phyloP scores from a whole-genome alignment of 2,113 vertebrate genomes.

The Edolisoma coerulescens region DNA sequence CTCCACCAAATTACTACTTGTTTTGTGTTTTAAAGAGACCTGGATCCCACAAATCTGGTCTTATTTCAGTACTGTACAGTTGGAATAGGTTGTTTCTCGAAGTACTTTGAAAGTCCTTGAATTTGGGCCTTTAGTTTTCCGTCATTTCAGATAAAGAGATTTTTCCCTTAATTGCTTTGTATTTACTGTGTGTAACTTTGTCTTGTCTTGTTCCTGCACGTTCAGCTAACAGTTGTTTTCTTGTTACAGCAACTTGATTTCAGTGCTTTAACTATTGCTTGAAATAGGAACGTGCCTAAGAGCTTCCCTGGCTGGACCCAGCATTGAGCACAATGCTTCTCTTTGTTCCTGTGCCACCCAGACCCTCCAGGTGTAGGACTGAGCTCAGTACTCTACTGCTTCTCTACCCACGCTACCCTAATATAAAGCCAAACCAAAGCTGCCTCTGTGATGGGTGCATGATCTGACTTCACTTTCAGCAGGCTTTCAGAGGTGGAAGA shows the following conservation, averaged over 20 bases:
- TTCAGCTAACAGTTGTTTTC: neutral
- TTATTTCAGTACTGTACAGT: neutral
- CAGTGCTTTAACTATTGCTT: neutral
- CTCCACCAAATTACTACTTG: neutral
- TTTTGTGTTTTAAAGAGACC: neutral
- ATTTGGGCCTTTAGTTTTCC: neutral
- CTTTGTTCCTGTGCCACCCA: neutral
- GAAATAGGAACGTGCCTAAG: neutral
- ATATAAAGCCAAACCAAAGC: neutral
- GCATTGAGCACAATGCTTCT: neutral
- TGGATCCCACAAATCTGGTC: neutral
- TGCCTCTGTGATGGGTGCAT: neutral
- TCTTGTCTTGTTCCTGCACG: neutral
- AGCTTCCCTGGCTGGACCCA: neutral
- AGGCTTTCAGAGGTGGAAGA: neutral
- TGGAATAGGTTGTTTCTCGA: neutral
- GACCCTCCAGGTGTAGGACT: neutral
- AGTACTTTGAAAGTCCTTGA: neutral
- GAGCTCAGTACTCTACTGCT: neutral
- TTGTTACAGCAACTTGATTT: neutral
- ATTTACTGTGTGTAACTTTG: neutral
- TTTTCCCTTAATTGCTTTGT: neutral
- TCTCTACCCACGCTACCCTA: fast-evolving
- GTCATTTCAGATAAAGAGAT: neutral
- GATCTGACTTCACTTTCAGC: neutral